These are phyloP conservation scores for Oryzias woworae DNA, from an alignment of 2,113 vertebrate species.

Conservation along the genomic window DNA sequence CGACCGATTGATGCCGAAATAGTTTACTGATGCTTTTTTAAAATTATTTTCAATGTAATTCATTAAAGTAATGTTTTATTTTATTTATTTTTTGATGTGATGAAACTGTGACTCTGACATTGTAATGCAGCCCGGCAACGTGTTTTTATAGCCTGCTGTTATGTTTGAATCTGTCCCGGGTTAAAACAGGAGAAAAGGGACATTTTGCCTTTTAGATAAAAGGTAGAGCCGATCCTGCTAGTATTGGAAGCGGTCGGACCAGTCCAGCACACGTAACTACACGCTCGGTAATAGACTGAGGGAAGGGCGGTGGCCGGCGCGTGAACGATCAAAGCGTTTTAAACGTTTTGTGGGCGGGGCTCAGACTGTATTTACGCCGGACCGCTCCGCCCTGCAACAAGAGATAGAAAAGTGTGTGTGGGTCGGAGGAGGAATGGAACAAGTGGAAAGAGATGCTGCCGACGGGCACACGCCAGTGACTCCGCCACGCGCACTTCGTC, in stretches of 20 bases:
- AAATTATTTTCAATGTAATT: too few species aligned
- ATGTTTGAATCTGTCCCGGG: neutral
- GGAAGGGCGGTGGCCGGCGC: conserved; percentile 71
- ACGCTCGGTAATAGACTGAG: conserved; percentile 34
- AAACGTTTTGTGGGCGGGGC: conserved; percentile 59
- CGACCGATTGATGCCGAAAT: too few species aligned
- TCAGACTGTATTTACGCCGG: conserved; percentile 60
- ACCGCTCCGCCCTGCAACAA: conserved; percentile 59
- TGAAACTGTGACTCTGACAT: too few species aligned
- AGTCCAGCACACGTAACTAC: conserved; percentile 17
- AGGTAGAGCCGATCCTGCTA: conserved; percentile 3
- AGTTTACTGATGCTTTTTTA: too few species aligned
- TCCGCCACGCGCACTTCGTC: conserved; percentile 24
- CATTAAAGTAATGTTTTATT: too few species aligned
- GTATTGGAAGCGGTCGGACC: neutral
- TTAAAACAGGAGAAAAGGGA: neutral
- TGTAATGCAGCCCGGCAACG: too few species aligned
- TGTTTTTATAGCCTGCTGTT: neutral
- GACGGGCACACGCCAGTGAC: conserved; percentile 31
- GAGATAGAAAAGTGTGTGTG: conserved; percentile 64
- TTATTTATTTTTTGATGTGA: too few species aligned
- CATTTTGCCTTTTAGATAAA: neutral
- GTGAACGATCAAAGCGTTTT: conserved; percentile 69
- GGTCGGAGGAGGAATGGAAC: conserved; percentile 67
- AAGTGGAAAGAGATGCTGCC: conserved; percentile 71